phyloP scores from a whole-genome alignment of 1,140 invertebrate genomes.

The Drosophila bocqueti region DNA sequence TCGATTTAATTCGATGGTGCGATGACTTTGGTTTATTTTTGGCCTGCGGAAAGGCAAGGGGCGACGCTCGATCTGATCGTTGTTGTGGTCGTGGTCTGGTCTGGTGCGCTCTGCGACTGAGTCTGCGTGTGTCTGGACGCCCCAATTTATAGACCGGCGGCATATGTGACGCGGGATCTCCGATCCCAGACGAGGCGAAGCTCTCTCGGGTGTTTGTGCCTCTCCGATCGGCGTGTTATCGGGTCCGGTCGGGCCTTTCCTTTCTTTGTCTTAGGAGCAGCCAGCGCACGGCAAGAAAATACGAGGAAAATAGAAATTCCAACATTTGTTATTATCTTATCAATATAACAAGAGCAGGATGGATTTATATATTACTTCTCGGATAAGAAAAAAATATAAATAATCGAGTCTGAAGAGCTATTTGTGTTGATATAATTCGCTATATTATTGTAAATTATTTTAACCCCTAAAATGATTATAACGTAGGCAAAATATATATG shows the following conservation, averaged over 20 bases:
- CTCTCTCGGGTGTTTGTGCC: slow-evolving; percentile 18
- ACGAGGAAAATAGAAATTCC: not conserved
- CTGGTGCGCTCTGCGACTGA: slow-evolving; percentile 60
- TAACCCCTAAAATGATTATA: too few species aligned
- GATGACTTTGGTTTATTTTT: slow-evolving; percentile 59
- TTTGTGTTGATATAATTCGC: not conserved
- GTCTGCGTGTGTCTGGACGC: slow-evolving; percentile 36
- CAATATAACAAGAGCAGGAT: not conserved
- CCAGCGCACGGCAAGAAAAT: slow-evolving; percentile 13
- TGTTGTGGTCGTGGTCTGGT: slow-evolving; percentile 27
- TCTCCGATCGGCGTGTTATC: slow-evolving; percentile 30
- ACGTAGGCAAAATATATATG: too few species aligned
- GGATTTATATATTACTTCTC: not conserved
- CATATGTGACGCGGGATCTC: slow-evolving; percentile 24
- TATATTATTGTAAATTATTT: not conserved
- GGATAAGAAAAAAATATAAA: not conserved
- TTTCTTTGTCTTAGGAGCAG: slow-evolving; percentile 56
- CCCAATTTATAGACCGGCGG: slow-evolving; percentile 47
- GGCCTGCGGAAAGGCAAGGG: slow-evolving; percentile 11
- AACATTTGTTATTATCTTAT: not conserved
- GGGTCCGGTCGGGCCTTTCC: slow-evolving; percentile 52
- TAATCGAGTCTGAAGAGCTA: not conserved
- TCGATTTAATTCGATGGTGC: slow-evolving; percentile 6
- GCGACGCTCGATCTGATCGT: slow-evolving; percentile 41
- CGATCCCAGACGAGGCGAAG: slow-evolving; percentile 7